Base-by-base conservation (phyloP, 2,888 invertebrate genomes). In the Nowickia ferox region DNA sequence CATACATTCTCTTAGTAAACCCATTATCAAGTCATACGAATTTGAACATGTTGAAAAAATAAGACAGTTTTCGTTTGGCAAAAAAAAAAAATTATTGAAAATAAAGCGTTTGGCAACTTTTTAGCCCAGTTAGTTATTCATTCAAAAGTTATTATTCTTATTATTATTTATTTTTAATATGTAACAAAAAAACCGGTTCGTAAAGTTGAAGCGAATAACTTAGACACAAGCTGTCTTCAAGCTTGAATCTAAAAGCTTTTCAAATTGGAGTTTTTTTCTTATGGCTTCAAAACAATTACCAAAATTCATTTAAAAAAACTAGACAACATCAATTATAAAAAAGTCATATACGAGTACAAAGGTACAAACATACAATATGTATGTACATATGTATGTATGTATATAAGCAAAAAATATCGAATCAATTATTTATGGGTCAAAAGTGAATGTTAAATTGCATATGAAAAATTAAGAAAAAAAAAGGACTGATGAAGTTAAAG, bases 351-450 rank as follows among this genome's bases (percentile, higher is more conserved):
- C 30, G 5, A 30, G 30, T 30, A 6, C 30, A 30, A 30, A 30
- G 30, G 30, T 30, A 30, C 6, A 6, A 6, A 6, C 30, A 30
- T 1, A 5, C 30, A 30, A 30, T 30, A 30, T 6, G 6, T 5
- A 30, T 6, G 6, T 30, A 6, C 30, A 30, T 30, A 30, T 30
- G 30, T 30, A 6, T 30, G 30, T 30, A 30, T 30, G 30, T 6
- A 30, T 6, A 2, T 30, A 53, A 44, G 9, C 51, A 74, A 66
- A 55, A 46, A 71, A 75, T 57, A 15, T 30, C 15, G 22, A 30
- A 55, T 78, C 59, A 44, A 68, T 59, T 10, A 87, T 89, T 92
- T 91, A 91, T 92, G 90, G 92, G 92, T 92, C 92, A 92, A 91
- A 92, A 92, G 92, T 91, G 92, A 92, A 90, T 90, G 92, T 91